Evolutionary conservation across 2,888 invertebrate genomes (phyloP).

Genomic region (Drosophila barbarae): DNA sequence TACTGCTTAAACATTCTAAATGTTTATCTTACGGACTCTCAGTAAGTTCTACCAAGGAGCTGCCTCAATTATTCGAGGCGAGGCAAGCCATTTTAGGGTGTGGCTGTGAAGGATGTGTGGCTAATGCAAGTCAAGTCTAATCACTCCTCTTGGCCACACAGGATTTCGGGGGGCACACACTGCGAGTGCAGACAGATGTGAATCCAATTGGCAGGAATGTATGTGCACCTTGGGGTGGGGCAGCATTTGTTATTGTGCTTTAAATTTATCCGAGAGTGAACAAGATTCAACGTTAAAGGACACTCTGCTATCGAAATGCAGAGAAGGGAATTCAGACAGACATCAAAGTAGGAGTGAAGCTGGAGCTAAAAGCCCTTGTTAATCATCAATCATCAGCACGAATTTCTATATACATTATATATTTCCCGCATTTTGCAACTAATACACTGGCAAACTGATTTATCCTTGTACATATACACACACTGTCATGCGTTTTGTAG

Average conservation of each 20-base stretch:
- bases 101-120: conserved; percentile 29
- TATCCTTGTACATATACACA: conserved; percentile 24
- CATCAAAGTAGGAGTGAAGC: not conserved
- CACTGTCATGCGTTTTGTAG: conserved; percentile 32
- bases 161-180: not conserved
- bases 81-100: conserved; percentile 30
- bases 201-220: not conserved
- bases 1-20: not conserved
- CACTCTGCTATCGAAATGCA: not conserved
- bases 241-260: conserved; percentile 11
- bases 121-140: conserved; percentile 14
- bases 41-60: not conserved
- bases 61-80: not conserved
- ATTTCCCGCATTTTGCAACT: conserved; percentile 11
- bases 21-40: not conserved
- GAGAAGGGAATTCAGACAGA: not conserved
- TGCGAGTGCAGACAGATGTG: not conserved
- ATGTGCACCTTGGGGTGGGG: not conserved
- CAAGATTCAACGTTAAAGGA: too few species aligned
- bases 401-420: not conserved
- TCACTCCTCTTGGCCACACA: not conserved
- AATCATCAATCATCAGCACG: not conserved
- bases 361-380: not conserved
- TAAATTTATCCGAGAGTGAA: not conserved
- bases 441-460: conserved; percentile 8